phyloP scores from a whole-genome alignment of 2,888 invertebrate genomes.

The Esperia sulphurella region DNA sequence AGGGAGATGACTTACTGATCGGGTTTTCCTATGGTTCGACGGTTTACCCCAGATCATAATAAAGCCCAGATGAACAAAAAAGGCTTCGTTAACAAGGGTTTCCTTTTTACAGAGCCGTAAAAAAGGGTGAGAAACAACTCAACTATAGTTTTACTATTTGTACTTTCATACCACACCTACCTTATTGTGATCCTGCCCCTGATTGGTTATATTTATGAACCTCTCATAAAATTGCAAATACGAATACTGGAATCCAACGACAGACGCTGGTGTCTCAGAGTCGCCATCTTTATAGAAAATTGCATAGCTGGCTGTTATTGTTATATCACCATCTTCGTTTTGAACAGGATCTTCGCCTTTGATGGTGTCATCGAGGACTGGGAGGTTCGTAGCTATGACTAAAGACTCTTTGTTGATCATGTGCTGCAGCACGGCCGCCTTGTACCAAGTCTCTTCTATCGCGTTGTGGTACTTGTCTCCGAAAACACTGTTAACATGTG shows the following conservation, averaged over 20 bases:
- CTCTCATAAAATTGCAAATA: conserved; percentile 83
- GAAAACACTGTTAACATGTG: conserved; percentile 77
- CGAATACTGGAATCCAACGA: conserved; percentile 92
- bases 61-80: too few species aligned
- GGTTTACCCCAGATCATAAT: too few species aligned
- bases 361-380: conserved; percentile 58
- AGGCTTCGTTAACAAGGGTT: too few species aligned
- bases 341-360: conserved; percentile 47
- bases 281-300: conserved; percentile 89
- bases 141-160: neutral
- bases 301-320: conserved; percentile 90
- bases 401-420: conserved; percentile 87
- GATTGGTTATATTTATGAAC: conserved; percentile 82
- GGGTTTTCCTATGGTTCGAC: too few species aligned
- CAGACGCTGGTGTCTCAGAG: conserved; percentile 90
- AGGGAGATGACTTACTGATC: too few species aligned
- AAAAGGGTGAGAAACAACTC: too few species aligned
- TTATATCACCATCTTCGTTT: conserved; percentile 72
- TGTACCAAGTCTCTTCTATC: conserved; percentile 95
- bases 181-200: conserved; percentile 29
- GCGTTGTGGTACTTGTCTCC: conserved; percentile 87
- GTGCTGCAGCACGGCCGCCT: conserved; percentile 92
- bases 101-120: too few species aligned
- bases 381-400: conserved; percentile 87
- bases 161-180: conserved; percentile 24